Base-by-base conservation (phyloP, 2,888 invertebrate genomes). In the Andricus curvator region DNA sequence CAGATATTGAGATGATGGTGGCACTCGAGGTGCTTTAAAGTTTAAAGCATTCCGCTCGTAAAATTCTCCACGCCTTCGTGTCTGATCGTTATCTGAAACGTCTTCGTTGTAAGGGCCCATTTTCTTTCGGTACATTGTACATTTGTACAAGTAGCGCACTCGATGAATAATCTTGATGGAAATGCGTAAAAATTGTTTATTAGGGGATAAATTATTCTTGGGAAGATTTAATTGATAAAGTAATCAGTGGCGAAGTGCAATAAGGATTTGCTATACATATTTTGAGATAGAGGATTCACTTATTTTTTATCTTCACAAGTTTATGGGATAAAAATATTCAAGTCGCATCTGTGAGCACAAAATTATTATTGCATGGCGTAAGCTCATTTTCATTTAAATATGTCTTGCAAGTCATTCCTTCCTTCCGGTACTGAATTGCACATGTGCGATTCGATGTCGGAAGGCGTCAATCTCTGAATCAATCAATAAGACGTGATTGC, bases 11-110 rank as follows among this genome's bases (percentile, higher is more conserved):
- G 20, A 56, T 56, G 25, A 56, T 56, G 56, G 56, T 70, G 33
- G 56, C 56, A 74, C 51, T 56, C 13, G 22, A 37, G n/a, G 74
- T 56, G 56, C 56, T n/a, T n/a, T n/a, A n/a, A n/a, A n/a, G n/a
- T 74, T 56, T 29, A 51, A 70, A 51, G 70, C 70, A 70, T 70
- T 70, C 15, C 51, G 70, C 70, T 70, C 70, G 48, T 70, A 70
- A 70, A 70, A 51, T 70, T 22, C 70, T 70, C 48, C 29, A 29
- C 51, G 20, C 70, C 29, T 70, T 70, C 29, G 17, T 51, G 51
- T 70, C 17, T 48, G 68, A 68, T 68, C 17, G 48, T 68, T 70
- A 70, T 70, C 70, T 70, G 25, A 29, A 70, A 70, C 29, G 48
- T 68, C 68, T 66, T 25, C 29, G 70, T 70, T 70, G 70, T 29